Base-by-base conservation (phyloP, 2,888 invertebrate genomes). In the Antitype chi region DNA sequence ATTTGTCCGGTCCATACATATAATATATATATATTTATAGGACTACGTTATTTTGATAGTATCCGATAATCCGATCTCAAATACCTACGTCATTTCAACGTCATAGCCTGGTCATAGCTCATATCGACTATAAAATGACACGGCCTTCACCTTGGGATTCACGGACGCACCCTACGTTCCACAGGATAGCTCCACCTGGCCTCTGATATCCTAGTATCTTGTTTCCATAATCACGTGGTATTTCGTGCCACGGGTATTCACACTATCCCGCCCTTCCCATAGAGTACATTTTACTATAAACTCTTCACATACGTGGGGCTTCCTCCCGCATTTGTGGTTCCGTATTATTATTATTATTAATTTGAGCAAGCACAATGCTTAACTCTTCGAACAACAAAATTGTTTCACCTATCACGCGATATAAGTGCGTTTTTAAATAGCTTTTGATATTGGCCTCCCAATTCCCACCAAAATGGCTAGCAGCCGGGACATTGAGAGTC, bases 131-230 rank as follows among this genome's bases (percentile, higher is more conserved):
- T 23, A 43, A 20, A 49, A 47, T 47, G 28, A 47, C 43, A 17
- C 53, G 53, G 32, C n/a, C 76, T 67, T 67, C 52, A 52, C 38
- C 15, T 20, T 59, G 49, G 17, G 7, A 6, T 25, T 47, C 28
- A 43, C 49, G 38, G 38, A n/a, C 11, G 52, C 28, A 20, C 38
- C 68, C 43, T 28, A 17, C n/a, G n/a, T 59, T 68, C 2, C 49
- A 43, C 49, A 32, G 5, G n/a, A 52, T 13, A 38, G 9, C 73
- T 74, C 25, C 23, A 53, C 9, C 3, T 23, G 20, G 1, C 23
- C 11, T n/a, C 32, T 79, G 75, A 20, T 25, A 17, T 9, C 79
- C 79, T 74, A 47, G 81, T 79, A 80, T n/a, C 32, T 47, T 32
- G 63, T 25, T 63, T 52, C 17, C 57, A 15, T 32, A 17, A 67